Conservation (phyloP, 2,113 vertebrate genomes). For the Pantherophis guttatus region DNA sequence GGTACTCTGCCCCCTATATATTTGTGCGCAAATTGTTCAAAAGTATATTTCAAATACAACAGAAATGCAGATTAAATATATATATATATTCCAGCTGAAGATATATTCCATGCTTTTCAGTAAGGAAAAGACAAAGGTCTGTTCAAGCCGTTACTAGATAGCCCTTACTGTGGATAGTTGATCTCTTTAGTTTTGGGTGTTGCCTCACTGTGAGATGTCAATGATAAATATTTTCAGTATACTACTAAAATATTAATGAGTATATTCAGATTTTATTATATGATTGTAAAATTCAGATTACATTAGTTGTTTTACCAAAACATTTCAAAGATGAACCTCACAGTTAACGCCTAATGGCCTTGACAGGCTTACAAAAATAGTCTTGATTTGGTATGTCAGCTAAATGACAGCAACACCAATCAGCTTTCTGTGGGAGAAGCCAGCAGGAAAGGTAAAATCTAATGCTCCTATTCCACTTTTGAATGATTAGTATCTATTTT, state of each 20-base stretch:
- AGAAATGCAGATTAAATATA: neutral
- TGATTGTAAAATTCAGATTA: neutral
- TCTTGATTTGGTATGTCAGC: neutral
- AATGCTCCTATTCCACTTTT: neutral
- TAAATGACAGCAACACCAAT: neutral
- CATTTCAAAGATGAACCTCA: neutral
- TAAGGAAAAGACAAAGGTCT: neutral
- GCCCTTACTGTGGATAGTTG: neutral
- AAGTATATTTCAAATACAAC: neutral
- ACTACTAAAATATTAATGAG: neutral
- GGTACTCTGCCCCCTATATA: neutral
- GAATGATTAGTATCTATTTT: neutral
- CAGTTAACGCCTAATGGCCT: neutral
- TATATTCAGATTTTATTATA: neutral
- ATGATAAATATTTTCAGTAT: neutral
- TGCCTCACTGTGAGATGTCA: neutral
- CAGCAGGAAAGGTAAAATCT: neutral
- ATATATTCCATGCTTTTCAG: neutral
- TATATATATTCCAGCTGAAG: neutral
- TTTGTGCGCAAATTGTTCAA: neutral
- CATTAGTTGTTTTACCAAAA: neutral
- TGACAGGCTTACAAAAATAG: neutral
- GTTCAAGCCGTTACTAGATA: neutral
- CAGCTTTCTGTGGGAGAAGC: neutral
- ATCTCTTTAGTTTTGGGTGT: neutral